Evolutionary conservation across 2,797 vertebrate genomes (phyloP).

Genomic region (Moxostoma hubbsi): DNA sequence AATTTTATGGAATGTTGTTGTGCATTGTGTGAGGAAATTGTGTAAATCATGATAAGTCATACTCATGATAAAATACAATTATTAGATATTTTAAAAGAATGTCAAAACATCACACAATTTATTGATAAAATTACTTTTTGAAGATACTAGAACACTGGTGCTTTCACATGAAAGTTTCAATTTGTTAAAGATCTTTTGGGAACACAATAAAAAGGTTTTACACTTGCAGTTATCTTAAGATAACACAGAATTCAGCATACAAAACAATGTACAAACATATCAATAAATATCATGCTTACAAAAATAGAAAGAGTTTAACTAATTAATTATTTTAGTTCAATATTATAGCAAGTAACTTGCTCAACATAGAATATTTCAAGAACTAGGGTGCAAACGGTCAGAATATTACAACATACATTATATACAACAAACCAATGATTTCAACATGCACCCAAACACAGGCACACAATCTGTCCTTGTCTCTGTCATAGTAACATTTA

Average conservation of each 20-base stretch:
- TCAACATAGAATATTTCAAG: slow-evolving; percentile 45
- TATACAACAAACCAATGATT: slow-evolving; percentile 33
- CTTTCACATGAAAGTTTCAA: slow-evolving; percentile 59
- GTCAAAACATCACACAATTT: slow-evolving; percentile 63
- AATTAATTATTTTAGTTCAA: slow-evolving; percentile 72
- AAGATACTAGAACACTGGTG: slow-evolving; percentile 56
- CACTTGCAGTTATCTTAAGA: slow-evolving; percentile 64
- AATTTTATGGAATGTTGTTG: too few species aligned
- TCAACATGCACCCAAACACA: slow-evolving; percentile 12
- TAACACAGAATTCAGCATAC: slow-evolving; percentile 71
- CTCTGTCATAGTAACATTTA: slow-evolving; percentile 48
- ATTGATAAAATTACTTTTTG: slow-evolving; percentile 64
- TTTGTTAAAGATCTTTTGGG: slow-evolving; percentile 69
- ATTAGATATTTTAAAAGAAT: slow-evolving; percentile 27
- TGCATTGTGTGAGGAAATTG: too few species aligned
- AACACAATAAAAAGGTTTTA: slow-evolving; percentile 66
- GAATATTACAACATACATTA: slow-evolving; percentile 44
- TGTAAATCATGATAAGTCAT: too few species aligned
- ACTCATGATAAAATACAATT: not conserved
- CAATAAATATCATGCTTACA: slow-evolving; percentile 83
- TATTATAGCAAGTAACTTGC: slow-evolving; percentile 74
- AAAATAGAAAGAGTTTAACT: slow-evolving; percentile 83
- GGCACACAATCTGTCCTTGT: slow-evolving; percentile 41
- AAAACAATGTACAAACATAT: slow-evolving; percentile 79
- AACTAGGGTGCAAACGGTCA: slow-evolving; percentile 44